These are phyloP conservation scores for Metridium senile DNA, from an alignment of 92 coral and sea anemone genomes.

Conservation along the genomic window DNA sequence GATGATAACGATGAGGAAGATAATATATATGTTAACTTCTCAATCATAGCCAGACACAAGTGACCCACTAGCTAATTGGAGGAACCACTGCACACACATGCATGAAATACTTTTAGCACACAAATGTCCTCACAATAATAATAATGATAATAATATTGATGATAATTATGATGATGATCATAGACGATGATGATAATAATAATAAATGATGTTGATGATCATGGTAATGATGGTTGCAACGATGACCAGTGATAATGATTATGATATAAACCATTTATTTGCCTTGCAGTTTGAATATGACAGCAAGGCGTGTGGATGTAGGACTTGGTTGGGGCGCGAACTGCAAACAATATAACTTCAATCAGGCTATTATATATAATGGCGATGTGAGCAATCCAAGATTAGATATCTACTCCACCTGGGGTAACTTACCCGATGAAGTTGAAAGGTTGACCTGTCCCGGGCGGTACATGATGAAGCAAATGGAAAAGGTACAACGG, in stretches of 20 bases:
- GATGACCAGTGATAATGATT: not conserved
- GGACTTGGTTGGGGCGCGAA: slow-evolving; percentile 37
- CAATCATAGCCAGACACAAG: too few species aligned
- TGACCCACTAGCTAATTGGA: too few species aligned
- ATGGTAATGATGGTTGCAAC: too few species aligned
- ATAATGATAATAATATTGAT: too few species aligned
- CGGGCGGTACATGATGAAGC: not conserved
- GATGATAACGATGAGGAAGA: too few species aligned
- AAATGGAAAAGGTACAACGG: slow-evolving; percentile 25
- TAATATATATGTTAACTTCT: too few species aligned
- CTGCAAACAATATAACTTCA: slow-evolving; percentile 31
- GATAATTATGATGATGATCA: too few species aligned
- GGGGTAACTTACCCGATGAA: slow-evolving; percentile 30
- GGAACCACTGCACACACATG: too few species aligned
- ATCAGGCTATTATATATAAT: slow-evolving; percentile 10
- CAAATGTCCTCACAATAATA: too few species aligned
- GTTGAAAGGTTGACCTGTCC: slow-evolving; percentile 38
- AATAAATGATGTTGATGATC: too few species aligned
- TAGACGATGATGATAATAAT: too few species aligned
- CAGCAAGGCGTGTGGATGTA: slow-evolving; percentile 2
- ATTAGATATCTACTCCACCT: slow-evolving; percentile 20
- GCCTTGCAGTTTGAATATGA: slow-evolving; percentile 23
- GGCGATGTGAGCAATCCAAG: slow-evolving; percentile 27
- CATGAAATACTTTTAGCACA: too few species aligned
- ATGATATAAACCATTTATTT: not conserved